Conservation (phyloP, 2,113 vertebrate species). For the Perca fluviatilis region DNA sequence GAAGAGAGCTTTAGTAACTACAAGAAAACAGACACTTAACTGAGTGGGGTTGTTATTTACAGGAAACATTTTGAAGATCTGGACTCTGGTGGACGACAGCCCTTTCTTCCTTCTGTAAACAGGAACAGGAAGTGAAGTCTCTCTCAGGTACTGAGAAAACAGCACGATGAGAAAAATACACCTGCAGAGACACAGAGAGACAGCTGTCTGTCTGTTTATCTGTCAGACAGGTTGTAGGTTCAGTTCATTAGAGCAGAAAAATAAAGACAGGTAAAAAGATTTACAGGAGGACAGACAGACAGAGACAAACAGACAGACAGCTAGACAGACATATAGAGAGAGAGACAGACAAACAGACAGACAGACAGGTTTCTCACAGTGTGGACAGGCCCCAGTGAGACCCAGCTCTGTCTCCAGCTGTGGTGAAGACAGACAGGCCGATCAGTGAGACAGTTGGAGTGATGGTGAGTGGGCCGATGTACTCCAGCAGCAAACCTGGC, state of each 20-base stretch:
- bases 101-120: slow-evolving; percentile 87
- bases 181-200: slow-evolving; percentile 75
- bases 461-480: slow-evolving; percentile 96
- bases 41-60: slow-evolving; percentile 77
- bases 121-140: slow-evolving; percentile 86
- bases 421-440: slow-evolving; percentile 94
- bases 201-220: too few species aligned
- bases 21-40: background rate
- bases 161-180: slow-evolving; percentile 93
- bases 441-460: slow-evolving; percentile 97
- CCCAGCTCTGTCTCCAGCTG: slow-evolving; percentile 92
- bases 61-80: slow-evolving; percentile 98
- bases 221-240: too few species aligned
- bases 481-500: slow-evolving; percentile 92
- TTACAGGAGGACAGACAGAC: background rate
- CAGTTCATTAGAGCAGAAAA: too few species aligned
- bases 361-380: slow-evolving; percentile 83
- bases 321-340: background rate
- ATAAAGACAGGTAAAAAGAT: too few species aligned
- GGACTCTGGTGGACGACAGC: slow-evolving; percentile 85
- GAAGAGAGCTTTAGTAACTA: background rate
- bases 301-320: background rate
- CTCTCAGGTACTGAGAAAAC: slow-evolving; percentile 94
- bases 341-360: background rate
- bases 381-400: slow-evolving; percentile 96